Evolutionary conservation across 1,140 invertebrate genomes (phyloP), one percentile per base, ranked within the genome.

Genomic region (Propsilocerus akamusi): DNA sequence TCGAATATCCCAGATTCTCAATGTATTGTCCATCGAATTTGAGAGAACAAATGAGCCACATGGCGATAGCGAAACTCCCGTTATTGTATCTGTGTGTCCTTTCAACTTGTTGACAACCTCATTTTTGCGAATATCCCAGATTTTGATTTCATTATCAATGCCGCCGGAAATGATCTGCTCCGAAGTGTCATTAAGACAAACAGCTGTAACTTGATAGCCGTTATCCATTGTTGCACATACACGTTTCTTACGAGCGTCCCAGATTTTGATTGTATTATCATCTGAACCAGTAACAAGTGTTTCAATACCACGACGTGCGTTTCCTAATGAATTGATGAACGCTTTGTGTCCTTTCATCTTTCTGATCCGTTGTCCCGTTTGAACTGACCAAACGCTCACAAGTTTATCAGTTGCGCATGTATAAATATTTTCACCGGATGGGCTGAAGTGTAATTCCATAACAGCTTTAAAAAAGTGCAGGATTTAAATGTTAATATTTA

Each of bases 131-230:
- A 97, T 71, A 68, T 99, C 97, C 95, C 95, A 99, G 1, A 97
- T 86, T 76, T 98, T 98, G 5, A 99, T 79, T 51, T 95, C 86
- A 69, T 99, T 99, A 65, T 99, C 97, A 47, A 99, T 89, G 4
- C 97, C 96, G 30, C 84, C 92, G 46, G 83, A 83, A 25, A 82
- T 77, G 2, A 86, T 72, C 68, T 95, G 90, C 62, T 99, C 94
- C 0, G 90, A 80, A 7, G 90, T 96, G 59, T 98, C 95, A 64
- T 92, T 96, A 63, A 99, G 99, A 8, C 86, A 78, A 1, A 97
- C 88, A 0, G 92, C 73, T 24, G 92, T 92, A 1, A 97, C 82
- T 54, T 81, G 81, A 66, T 85, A 97, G 0, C 73, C 73, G 49
- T 81, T 83, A 61, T 95, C 86, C 22, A 97, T 75, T 1, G 81